These are phyloP conservation scores for Drosophila maculinotata DNA, from an alignment of 2,888 invertebrate genomes.

Conservation along the genomic window DNA sequence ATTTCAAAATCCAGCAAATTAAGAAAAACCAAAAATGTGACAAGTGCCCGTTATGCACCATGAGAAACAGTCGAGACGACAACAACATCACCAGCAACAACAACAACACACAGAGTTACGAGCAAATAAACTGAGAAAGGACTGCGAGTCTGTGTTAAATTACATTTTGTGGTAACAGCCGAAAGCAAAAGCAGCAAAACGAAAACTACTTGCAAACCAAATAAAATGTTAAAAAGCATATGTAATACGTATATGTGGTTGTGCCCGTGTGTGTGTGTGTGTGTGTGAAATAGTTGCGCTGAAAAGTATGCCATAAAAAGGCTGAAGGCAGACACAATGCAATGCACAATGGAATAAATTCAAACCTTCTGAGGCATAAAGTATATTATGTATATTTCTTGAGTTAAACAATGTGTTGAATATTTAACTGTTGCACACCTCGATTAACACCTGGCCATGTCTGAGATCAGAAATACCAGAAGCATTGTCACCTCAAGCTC, in stretches of 20 bases:
- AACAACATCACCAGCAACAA: too few relatives aligned
- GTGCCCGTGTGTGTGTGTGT: background rate
- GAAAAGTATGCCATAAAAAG: conserved; percentile 37
- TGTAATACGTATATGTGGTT: background rate
- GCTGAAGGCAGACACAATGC: conserved; percentile 22
- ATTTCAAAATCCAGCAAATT: conserved; percentile 33
- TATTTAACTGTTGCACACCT: too few relatives aligned
- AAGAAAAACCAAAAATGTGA: conserved; percentile 40
- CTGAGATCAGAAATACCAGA: too few relatives aligned
- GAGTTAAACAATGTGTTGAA: too few relatives aligned
- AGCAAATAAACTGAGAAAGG: background rate
- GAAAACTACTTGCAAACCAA: conserved; percentile 33
- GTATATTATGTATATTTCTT: too few relatives aligned
- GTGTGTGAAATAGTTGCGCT: conserved; percentile 13
- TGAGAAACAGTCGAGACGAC: conserved; percentile 13
- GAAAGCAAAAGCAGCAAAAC: conserved; percentile 21
- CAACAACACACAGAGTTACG: background rate
- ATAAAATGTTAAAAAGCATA: conserved; percentile 29
- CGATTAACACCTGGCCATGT: too few relatives aligned
- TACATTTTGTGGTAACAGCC: conserved; percentile 33
- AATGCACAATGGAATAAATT: conserved; percentile 2
- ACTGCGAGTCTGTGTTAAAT: conserved; percentile 24
- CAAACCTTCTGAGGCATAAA: background rate
- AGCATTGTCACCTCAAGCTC: too few relatives aligned
- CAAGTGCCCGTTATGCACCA: conserved; percentile 31